Conservation (phyloP, 2,888 invertebrate species). For the Plebejus argus region DNA sequence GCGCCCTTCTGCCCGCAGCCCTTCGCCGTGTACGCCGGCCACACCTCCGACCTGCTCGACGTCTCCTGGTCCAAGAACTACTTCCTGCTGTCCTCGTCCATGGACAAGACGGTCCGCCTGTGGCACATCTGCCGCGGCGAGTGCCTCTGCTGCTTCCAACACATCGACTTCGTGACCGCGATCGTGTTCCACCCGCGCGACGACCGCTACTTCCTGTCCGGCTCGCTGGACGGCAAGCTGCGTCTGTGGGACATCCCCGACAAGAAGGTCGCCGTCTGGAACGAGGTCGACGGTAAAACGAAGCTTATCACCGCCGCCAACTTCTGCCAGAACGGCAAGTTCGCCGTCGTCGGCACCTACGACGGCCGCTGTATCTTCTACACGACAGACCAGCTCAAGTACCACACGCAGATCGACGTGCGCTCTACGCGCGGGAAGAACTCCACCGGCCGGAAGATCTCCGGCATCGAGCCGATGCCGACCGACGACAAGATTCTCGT, state of each 20-base stretch:
- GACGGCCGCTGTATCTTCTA: slow-evolving; percentile 99
- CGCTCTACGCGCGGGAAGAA: slow-evolving; percentile 97
- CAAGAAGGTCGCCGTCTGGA: slow-evolving; percentile 98
- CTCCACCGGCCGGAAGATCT: slow-evolving; percentile 96
- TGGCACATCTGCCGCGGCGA: slow-evolving; percentile 99
- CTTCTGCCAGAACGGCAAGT: slow-evolving; percentile 98
- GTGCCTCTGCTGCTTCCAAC: slow-evolving; percentile 99
- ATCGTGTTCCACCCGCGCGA: slow-evolving; percentile 98
- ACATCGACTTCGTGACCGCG: slow-evolving; percentile 99
- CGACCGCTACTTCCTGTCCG: slow-evolving; percentile 95
- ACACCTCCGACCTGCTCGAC: slow-evolving; percentile 97
- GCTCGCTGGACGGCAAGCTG: slow-evolving; percentile 98
- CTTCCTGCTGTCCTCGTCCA: slow-evolving; percentile 97
- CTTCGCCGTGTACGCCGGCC: slow-evolving; percentile 96
- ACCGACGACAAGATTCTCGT: slow-evolving; percentile 97
- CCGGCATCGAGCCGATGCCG: slow-evolving; percentile 98
- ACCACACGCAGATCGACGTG: slow-evolving; percentile 98
- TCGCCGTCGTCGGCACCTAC: slow-evolving; percentile 98
- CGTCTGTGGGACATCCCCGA: slow-evolving; percentile 99
- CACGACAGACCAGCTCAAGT: slow-evolving; percentile 98
- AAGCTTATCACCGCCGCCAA: slow-evolving; percentile 98
- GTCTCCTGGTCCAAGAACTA: slow-evolving; percentile 99
- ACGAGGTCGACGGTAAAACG: slow-evolving; percentile 96
- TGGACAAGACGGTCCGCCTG: slow-evolving; percentile 97
- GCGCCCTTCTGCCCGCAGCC: slow-evolving; percentile 93